Conservation (phyloP, 1,140 invertebrate genomes). For the Cardiocondyla obscurior region DNA sequence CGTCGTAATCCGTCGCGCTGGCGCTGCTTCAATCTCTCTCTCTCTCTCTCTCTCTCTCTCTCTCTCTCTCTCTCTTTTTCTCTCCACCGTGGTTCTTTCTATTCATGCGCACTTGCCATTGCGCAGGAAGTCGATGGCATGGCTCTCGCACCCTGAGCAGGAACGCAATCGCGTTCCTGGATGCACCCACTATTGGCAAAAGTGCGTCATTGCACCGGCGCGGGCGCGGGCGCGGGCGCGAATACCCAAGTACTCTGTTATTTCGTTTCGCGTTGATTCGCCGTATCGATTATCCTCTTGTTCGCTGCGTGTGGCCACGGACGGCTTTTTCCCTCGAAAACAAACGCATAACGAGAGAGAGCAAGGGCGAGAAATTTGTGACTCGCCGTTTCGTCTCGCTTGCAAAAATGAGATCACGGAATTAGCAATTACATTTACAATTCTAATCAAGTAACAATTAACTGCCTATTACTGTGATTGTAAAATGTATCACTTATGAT, state of each 20-base stretch:
- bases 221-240: too few species aligned
- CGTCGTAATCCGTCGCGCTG: too few species aligned
- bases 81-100: conserved; percentile 23
- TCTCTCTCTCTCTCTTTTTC: neutral
- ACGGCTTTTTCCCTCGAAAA: conserved; percentile 26
- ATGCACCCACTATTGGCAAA: too few species aligned
- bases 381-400: neutral
- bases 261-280: conserved; percentile 52
- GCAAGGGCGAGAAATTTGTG: neutral
- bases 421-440: conserved; percentile 32
- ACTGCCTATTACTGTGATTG: conserved; percentile 7
- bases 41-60: conserved; percentile 15
- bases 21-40: too few species aligned
- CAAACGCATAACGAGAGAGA: conserved; percentile 41
- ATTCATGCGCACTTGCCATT: too few species aligned
- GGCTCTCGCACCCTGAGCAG: too few species aligned
- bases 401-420: neutral
- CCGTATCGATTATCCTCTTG: conserved; percentile 69
- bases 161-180: too few species aligned
- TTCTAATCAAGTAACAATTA: conserved; percentile 11
- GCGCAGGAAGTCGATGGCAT: conserved; percentile 71
- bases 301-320: conserved; percentile 22
- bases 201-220: conserved; percentile 67
- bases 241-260: conserved; percentile 58
- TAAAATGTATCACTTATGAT: conserved; percentile 7